These are phyloP conservation scores for Pholis gunnellus DNA, from an alignment of 2,113 vertebrate species.

Conservation along the genomic window DNA sequence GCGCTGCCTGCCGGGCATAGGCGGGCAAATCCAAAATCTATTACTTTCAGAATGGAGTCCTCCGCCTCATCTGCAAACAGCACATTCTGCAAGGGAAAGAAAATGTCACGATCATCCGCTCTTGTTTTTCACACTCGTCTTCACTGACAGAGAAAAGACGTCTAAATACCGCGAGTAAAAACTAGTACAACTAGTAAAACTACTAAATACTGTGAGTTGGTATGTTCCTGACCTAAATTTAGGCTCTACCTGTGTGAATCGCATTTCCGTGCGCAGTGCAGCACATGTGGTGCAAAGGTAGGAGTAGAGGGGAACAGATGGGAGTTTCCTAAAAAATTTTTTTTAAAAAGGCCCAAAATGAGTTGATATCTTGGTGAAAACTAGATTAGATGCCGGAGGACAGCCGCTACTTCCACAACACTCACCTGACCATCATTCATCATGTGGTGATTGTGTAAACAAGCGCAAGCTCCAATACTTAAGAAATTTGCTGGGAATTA, in stretches of 20 bases:
- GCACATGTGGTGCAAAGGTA: conserved; percentile 1
- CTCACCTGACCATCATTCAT: not conserved
- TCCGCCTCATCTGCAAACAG: conserved; percentile 89
- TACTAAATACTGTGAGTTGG: not conserved
- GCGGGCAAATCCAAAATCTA: conserved; percentile 93
- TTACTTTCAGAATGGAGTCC: conserved; percentile 89
- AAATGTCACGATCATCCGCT: not conserved
- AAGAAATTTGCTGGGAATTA: conserved; percentile 5
- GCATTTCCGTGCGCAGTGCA: not conserved
- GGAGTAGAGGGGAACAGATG: conserved; percentile 9
- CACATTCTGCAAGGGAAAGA: conserved; percentile 85
- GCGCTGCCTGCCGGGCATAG: conserved; percentile 90
- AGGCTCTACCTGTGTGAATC: not conserved
- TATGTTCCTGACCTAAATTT: not conserved
- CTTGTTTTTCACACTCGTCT: not conserved
- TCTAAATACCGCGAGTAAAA: not conserved
- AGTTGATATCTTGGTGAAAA: conserved; percentile 12
- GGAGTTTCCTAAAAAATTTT: not conserved
- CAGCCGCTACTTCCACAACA: not conserved
- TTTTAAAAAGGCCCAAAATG: not conserved
- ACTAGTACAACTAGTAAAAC: not conserved
- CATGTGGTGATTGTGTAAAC: not conserved
- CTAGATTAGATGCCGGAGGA: not conserved
- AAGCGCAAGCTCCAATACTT: not conserved
- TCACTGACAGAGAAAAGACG: not conserved